Conservation (phyloP, 1,140 invertebrate genomes). For the Lasioglossum baleicum region DNA sequence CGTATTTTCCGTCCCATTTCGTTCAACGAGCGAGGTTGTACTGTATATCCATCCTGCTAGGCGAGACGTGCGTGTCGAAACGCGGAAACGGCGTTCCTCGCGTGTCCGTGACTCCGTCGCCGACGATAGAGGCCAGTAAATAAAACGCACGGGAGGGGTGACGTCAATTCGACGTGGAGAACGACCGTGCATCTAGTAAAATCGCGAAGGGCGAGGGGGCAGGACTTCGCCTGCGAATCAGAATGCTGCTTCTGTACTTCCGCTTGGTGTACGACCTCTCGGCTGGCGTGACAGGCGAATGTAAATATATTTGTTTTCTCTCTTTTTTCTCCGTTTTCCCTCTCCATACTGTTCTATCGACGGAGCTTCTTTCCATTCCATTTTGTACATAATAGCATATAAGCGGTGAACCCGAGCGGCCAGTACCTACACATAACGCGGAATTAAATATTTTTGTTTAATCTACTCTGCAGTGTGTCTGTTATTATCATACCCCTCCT, state of each 20-base stretch:
- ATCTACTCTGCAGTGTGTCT: slow-evolving; percentile 32
- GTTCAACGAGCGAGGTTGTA: too few species aligned
- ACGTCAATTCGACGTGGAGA: slow-evolving; percentile 10
- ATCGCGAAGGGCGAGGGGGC: not conserved
- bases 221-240: slow-evolving; percentile 11
- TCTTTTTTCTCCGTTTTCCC: not conserved
- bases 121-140: slow-evolving; percentile 24
- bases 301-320: not conserved
- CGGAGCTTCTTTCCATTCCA: not conserved
- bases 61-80: not conserved
- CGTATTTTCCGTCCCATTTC: too few species aligned
- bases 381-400: slow-evolving; percentile 44
- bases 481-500: not conserved
- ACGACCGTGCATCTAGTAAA: slow-evolving; percentile 24
- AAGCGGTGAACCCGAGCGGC: slow-evolving; percentile 64
- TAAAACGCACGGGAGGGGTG: not conserved
- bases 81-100: not conserved
- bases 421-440: slow-evolving; percentile 67
- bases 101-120: not conserved
- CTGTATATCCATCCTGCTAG: too few species aligned
- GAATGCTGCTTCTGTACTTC: slow-evolving; percentile 27
- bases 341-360: not conserved
- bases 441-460: slow-evolving; percentile 75
- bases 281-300: not conserved
- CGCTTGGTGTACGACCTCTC: slow-evolving; percentile 33